Conservation (phyloP, 1,140 invertebrate genomes). For the Drosophila miranda region DNA sequence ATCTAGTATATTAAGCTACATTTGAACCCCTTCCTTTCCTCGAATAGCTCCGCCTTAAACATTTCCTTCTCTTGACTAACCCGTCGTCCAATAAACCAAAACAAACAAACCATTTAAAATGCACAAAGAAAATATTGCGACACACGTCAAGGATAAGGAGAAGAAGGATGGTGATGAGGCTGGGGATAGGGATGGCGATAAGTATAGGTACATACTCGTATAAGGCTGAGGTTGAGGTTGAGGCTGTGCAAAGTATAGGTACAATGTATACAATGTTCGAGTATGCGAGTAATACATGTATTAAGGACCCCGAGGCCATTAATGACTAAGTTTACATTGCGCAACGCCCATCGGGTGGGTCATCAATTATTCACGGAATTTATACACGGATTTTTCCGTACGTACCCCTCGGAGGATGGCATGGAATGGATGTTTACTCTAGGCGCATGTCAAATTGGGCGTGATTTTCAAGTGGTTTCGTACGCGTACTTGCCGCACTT, state of each 20-base stretch:
- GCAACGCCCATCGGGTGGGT: conserved; percentile 22
- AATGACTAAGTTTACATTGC: conserved; percentile 70
- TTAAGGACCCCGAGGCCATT: conserved; percentile 64
- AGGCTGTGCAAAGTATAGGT: conserved; percentile 27
- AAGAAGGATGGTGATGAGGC: conserved; percentile 14
- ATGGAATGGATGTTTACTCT: conserved; percentile 64
- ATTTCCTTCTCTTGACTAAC: neutral
- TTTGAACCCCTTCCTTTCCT: conserved; percentile 5
- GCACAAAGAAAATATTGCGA: conserved; percentile 71
- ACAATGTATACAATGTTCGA: conserved; percentile 29
- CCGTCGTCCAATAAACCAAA: conserved; percentile 48
- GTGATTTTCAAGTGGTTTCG: conserved; percentile 70
- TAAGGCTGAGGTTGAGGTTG: conserved; percentile 21
- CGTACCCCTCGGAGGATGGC: conserved; percentile 5
- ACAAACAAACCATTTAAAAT: conserved; percentile 71
- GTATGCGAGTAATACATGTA: conserved; percentile 55
- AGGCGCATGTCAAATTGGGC: conserved; percentile 77
- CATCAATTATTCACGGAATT: conserved; percentile 77
- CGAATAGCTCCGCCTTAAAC: conserved; percentile 3
- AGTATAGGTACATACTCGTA: conserved; percentile 15
- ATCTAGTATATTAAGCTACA: neutral
- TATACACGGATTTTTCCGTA: conserved; percentile 73
- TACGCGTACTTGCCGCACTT: conserved; percentile 15
- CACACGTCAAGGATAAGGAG: conserved; percentile 43
- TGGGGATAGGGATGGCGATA: conserved; percentile 25